These are phyloP conservation scores for Amazona finschi DNA, from an alignment of 2,797 vertebrate genomes.

Conservation along the genomic window DNA sequence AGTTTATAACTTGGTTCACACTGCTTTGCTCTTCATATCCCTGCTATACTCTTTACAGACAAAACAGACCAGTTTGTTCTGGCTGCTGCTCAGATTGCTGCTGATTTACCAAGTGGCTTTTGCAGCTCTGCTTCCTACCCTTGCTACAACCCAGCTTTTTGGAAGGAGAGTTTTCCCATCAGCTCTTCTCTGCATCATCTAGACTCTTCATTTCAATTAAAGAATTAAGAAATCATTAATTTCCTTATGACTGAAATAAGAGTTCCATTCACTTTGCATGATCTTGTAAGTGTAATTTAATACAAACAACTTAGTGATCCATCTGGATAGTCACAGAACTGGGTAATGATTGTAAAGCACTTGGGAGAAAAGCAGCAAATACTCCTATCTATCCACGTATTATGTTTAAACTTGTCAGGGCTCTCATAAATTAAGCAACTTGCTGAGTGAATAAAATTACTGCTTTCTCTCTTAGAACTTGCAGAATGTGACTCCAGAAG, in stretches of 20 bases:
- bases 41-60: background rate
- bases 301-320: background rate
- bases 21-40: background rate
- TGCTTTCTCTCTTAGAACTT: background rate
- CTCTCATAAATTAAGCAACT: background rate
- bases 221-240: background rate
- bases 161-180: background rate
- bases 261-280: background rate
- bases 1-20: background rate
- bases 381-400: background rate
- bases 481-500: background rate
- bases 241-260: background rate
- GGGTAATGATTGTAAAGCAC: background rate
- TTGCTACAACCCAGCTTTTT: background rate
- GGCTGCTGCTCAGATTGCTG: background rate
- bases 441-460: background rate
- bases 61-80: background rate
- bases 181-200: background rate
- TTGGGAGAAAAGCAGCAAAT: background rate
- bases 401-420: background rate
- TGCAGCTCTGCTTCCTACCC: background rate
- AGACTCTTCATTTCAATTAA: background rate
- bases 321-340: background rate
- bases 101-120: background rate
- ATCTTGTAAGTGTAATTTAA: background rate